Percentiles rank a stretch among this genome's conserved stretches.
Evolutionary conservation across 2,113 vertebrate species (phyloP).

Genomic region (Cranoglanis bouderius): DNA sequence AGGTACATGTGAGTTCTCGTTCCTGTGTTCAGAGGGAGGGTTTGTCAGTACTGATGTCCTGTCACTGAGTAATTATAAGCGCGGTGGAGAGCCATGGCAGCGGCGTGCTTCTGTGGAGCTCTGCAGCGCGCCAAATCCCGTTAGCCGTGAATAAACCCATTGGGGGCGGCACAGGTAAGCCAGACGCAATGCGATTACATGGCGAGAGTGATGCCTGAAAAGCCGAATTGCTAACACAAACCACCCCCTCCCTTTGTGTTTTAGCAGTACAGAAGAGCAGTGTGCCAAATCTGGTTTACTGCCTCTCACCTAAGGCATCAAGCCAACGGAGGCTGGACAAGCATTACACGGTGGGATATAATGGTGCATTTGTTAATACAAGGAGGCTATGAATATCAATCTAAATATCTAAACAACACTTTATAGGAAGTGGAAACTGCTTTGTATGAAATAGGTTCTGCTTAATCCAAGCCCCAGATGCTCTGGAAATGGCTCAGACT

Average conservation of each 20-base stretch:
- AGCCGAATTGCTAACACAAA: conserved; percentile 53
- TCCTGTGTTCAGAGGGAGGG: conserved; percentile 33
- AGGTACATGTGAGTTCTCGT: conserved; percentile 7
- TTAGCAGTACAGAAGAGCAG: conserved; percentile 16
- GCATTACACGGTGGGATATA: conserved; percentile 3
- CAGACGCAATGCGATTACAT: conserved; percentile 65
- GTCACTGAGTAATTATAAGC: conserved; percentile 63
- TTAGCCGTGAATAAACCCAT: conserved; percentile 66
- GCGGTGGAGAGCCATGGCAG: conserved; percentile 50
- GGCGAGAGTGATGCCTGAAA: conserved; percentile 56
- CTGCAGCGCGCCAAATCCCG: conserved; percentile 60
- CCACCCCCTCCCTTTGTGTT: conserved; percentile 23
- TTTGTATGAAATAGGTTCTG: not conserved
- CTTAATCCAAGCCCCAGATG: not conserved
- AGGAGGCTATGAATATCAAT: conserved; percentile 5
- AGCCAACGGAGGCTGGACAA: conserved; percentile 26
- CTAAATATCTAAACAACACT: conserved; percentile 1
- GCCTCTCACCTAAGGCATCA: conserved; percentile 29
- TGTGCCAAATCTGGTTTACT: conserved; percentile 43
- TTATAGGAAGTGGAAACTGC: not conserved
- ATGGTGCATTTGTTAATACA: conserved; percentile 1
- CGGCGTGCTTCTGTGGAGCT: conserved; percentile 45
- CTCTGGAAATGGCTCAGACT: not conserved
- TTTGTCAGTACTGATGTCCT: conserved; percentile 56
- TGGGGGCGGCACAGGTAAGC: conserved; percentile 62